Conservation (phyloP, 1,140 invertebrate genomes). For the Aphelinus certus region DNA sequence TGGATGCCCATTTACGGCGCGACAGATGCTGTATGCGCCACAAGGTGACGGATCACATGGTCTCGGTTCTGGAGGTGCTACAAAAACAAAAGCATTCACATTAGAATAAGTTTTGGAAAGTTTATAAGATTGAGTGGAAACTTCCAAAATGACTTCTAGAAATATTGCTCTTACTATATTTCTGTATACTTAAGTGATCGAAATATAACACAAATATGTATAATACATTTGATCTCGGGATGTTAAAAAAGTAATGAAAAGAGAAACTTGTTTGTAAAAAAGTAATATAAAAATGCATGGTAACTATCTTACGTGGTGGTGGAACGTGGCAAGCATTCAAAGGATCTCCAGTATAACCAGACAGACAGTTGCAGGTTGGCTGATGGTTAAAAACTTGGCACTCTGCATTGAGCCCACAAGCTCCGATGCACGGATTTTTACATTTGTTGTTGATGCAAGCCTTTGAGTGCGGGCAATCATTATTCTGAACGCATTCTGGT, state of each 20-base stretch:
- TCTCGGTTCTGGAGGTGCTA: slow-evolving; percentile 67
- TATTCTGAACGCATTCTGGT: slow-evolving; percentile 84
- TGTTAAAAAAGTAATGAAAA: no score
- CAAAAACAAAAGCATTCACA: slow-evolving; percentile 47
- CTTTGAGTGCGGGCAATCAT: slow-evolving; percentile 76
- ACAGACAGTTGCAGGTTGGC: slow-evolving; percentile 80
- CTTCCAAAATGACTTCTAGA: no score
- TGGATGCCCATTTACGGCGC: slow-evolving; percentile 75
- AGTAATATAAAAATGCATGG: slow-evolving; percentile 42
- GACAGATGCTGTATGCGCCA: slow-evolving; percentile 83
- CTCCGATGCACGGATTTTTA: slow-evolving; percentile 80
- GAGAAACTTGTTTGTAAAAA: slow-evolving; percentile 47
- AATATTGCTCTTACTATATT: no score
- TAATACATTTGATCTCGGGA: no score
- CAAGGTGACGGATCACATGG: slow-evolving; percentile 85
- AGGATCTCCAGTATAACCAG: slow-evolving; percentile 81
- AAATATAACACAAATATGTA: no score
- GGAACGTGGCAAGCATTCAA: slow-evolving; percentile 75
- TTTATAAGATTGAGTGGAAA: no score
- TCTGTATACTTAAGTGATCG: no score
- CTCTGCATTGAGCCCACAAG: slow-evolving; percentile 82
- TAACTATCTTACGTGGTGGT: slow-evolving; percentile 69
- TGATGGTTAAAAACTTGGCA: slow-evolving; percentile 86
- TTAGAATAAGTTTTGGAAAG: no score
- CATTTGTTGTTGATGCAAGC: slow-evolving; percentile 87